Percentiles rank a stretch among this genome's conserved stretches.
Conservation (phyloP, 2,888 invertebrate genomes). For the Thera britannica region DNA sequence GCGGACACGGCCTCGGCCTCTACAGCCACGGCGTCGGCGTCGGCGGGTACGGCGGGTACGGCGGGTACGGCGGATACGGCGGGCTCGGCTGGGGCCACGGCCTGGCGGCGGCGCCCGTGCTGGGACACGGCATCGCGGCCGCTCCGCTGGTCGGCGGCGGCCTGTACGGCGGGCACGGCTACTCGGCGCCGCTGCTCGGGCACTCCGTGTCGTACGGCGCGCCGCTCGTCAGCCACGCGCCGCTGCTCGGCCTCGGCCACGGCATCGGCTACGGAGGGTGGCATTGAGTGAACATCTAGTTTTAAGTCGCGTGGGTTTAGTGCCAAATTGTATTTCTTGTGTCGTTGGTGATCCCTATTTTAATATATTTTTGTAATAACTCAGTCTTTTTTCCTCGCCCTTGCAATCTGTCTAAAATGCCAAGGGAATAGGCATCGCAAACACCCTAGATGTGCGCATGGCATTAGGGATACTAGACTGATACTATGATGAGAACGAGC, state of each 20-base stretch:
- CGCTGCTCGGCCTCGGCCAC: slow-evolving; percentile 60
- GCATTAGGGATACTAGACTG: no score
- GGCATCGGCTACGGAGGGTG: slow-evolving; percentile 50
- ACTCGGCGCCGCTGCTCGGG: slow-evolving; percentile 48
- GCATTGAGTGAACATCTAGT: slow-evolving; percentile 51
- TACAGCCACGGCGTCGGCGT: slow-evolving; percentile 61
- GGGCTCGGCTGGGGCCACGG: slow-evolving; percentile 61
- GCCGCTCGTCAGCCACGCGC: slow-evolving; percentile 49
- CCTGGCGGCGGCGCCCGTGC: slow-evolving; percentile 54
- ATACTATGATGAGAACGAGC: no score
- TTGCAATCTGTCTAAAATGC: background rate
- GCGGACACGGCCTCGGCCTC: slow-evolving; percentile 54
- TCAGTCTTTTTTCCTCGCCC: slow-evolving; percentile 6
- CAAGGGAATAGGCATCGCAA: background rate
- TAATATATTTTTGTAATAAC: slow-evolving; percentile 34
- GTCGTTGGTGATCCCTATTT: slow-evolving; percentile 42
- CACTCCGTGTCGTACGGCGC: slow-evolving; percentile 39
- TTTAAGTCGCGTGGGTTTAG: slow-evolving; percentile 46
- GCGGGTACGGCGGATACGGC: slow-evolving; percentile 59
- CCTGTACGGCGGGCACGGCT: slow-evolving; percentile 41
- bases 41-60: slow-evolving; percentile 55
- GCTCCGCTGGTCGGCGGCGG: slow-evolving; percentile 45
- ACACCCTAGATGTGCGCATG: no score
- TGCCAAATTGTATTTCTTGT: slow-evolving; percentile 63
- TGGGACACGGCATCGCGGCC: slow-evolving; percentile 40